Base-by-base conservation (phyloP, 2,888 invertebrate species). In the Hypercompe scribonia region DNA sequence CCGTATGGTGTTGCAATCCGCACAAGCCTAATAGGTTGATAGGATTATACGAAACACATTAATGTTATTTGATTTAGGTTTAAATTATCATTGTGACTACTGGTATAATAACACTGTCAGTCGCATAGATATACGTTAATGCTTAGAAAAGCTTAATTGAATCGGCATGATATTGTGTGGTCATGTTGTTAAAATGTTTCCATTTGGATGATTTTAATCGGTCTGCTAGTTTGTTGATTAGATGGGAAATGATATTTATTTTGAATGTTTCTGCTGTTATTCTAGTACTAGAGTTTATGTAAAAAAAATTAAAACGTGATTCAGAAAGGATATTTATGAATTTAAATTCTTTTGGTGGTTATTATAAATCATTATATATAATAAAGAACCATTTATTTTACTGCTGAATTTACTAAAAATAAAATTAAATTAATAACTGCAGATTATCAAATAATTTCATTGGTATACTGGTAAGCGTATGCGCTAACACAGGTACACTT, bases 41-140 rank as follows among this genome's bases (percentile, higher is more conserved):
- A 86, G 90, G 91, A 91, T 92, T 92, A 92, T 87, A 84, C 75
- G 75, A 81, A 87, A 87, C 87, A 88, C 90, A 88, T 90, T 91
- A 89, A 86, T 87, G 88, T 88, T 89, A 90, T 91, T 91, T 82
- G 86, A 87, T 87, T 89, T 88, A 85, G 86, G 86, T 89, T 88
- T 87, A 88, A 89, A 89, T 81, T 78, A 77, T 77, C 64, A 64
- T 66, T 78, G 77, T 78, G 75, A 68, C 75, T 65, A 73, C 54
- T 71, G 36, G 66, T 74, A 70, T 79, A 77, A 79, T 78, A 77
- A 78, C 78, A 70, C 78, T 50, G 50, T 73, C 28, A 71, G 76
- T 76, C 71, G 68, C 80, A 83, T 78, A 80, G 83, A 78, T 81
- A 76, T 81, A 81, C 79, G 78, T 79, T 79, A 80, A 82, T 80